A percentile compares a stretch with the other conserved stretches of the same genome.
Conservation (phyloP, 2,113 vertebrate species). For the Alexandromys fortis region DNA sequence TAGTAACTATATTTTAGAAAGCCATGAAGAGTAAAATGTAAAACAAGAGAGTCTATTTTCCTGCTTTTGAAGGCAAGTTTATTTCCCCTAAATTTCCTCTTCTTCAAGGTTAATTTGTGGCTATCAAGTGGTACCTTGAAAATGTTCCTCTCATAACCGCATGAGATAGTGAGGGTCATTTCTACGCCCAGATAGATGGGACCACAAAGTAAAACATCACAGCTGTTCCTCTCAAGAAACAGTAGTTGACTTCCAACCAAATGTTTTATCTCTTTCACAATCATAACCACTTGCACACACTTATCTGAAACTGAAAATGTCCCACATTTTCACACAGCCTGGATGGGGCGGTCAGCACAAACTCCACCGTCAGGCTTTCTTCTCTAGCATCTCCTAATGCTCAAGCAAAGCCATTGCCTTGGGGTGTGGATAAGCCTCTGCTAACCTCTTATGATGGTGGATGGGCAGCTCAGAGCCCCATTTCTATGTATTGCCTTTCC, state of each 20-base stretch:
- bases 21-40: background rate
- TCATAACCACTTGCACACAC: background rate
- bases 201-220: background rate
- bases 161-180: background rate
- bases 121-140: background rate
- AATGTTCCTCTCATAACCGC: background rate
- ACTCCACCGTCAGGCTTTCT: background rate
- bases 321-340: background rate
- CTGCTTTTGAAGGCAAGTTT: background rate
- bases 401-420: background rate
- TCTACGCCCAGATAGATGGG: background rate
- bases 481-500: background rate
- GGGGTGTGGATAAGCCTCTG: background rate
- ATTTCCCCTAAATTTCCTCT: background rate
- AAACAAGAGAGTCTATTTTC: background rate
- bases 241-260: background rate
- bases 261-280: background rate
- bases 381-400: background rate
- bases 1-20: conserved; percentile 30
- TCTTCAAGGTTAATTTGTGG: background rate
- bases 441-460: background rate
- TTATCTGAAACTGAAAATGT: background rate
- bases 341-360: too few relatives aligned
- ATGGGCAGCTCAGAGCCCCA: background rate
- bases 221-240: conserved; percentile 11